Percentiles rank a stretch among this genome's conserved stretches.
phyloP scores from a whole-genome alignment of 2,113 vertebrate species.

The Takifugu flavidus region DNA sequence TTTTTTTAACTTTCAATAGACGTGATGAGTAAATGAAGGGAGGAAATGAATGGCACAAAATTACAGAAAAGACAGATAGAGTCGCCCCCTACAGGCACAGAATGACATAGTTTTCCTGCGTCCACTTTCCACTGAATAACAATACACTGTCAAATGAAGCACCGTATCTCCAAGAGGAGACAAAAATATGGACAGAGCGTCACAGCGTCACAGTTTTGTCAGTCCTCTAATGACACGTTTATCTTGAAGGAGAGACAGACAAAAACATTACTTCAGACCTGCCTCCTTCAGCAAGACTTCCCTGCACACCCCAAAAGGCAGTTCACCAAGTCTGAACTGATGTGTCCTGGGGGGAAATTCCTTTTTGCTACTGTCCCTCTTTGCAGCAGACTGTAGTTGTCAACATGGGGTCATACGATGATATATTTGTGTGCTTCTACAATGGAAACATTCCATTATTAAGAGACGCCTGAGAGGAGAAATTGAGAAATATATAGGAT shows the following conservation, averaged over 20 bases:
- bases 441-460: slow-evolving; percentile 57
- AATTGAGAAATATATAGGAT: neutral
- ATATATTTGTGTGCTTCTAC: slow-evolving; percentile 61
- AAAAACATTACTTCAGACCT: slow-evolving; percentile 69
- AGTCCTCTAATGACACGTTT: slow-evolving; percentile 63
- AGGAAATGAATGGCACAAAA: neutral
- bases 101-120: neutral
- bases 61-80: slow-evolving; percentile 4
- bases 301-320: slow-evolving; percentile 46
- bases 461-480: slow-evolving; percentile 10
- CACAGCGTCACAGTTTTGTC: slow-evolving; percentile 44
- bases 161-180: slow-evolving; percentile 19
- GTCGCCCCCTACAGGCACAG: slow-evolving; percentile 25
- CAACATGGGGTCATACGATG: slow-evolving; percentile 59
- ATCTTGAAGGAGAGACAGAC: slow-evolving; percentile 59
- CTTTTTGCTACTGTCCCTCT: slow-evolving; percentile 64
- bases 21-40: neutral
- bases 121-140: neutral
- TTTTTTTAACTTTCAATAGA: no score
- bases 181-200: slow-evolving; percentile 32
- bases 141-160: neutral
- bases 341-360: slow-evolving; percentile 69
- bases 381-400: slow-evolving; percentile 62
- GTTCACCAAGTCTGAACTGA: slow-evolving; percentile 54
- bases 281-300: slow-evolving; percentile 40